These are phyloP conservation scores for Leucophenga maculata DNA, from an alignment of 2,888 invertebrate species.

Conservation along the genomic window DNA sequence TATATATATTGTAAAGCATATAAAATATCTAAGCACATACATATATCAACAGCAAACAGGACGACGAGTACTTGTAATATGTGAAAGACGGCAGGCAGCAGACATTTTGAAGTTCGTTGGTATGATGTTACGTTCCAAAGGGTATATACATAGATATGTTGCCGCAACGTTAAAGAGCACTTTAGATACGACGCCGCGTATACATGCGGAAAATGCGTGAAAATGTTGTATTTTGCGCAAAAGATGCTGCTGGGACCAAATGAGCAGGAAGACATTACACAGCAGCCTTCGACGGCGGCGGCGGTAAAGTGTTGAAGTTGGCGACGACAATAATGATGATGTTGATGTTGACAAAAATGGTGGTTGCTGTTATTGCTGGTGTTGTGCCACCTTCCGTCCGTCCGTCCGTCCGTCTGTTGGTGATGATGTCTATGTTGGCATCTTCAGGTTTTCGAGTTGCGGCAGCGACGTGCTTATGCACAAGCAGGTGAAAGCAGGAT, in stretches of 20 bases:
- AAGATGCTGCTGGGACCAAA: not conserved
- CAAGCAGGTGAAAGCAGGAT: not conserved
- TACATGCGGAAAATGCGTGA: constrained; percentile 12
- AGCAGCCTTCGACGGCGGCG: not conserved
- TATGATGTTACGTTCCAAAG: not conserved
- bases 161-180: constrained; percentile 18
- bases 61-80: too few relatives aligned
- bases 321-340: not conserved
- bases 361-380: not conserved
- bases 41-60: too few relatives aligned
- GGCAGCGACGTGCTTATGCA: not conserved
- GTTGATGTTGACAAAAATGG: constrained; percentile 4
- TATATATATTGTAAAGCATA: too few relatives aligned
- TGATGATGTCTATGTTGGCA: too few relatives aligned
- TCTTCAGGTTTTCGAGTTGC: not conserved
- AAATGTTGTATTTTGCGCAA: too few relatives aligned
- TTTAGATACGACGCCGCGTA: constrained; percentile 15
- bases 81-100: too few relatives aligned
- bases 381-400: not conserved
- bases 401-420: too few relatives aligned
- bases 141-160: not conserved
- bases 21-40: too few relatives aligned
- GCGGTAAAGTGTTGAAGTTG: not conserved
- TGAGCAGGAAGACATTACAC: not conserved
- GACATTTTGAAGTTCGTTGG: too few relatives aligned